phyloP scores from a whole-genome alignment of 2,888 invertebrate genomes.

The Nemapogon koenigi region DNA sequence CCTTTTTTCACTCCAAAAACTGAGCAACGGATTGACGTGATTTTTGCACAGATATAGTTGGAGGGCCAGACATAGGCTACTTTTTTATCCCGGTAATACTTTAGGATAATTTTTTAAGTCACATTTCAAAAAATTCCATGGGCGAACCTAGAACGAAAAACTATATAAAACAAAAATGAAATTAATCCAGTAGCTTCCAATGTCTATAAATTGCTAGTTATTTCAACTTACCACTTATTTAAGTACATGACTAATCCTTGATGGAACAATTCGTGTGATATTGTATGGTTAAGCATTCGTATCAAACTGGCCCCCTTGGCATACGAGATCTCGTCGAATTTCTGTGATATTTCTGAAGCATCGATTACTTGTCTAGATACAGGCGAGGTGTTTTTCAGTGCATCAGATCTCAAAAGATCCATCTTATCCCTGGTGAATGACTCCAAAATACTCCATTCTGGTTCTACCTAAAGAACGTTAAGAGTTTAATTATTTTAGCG shows the following conservation, averaged over 20 bases:
- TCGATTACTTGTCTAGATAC: slow-evolving; percentile 57
- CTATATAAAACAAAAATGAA: too few relatives aligned
- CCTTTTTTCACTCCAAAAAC: too few relatives aligned
- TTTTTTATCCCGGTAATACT: too few relatives aligned
- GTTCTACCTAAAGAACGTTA: slow-evolving; percentile 58
- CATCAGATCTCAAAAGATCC: slow-evolving; percentile 58
- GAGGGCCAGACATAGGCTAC: too few relatives aligned
- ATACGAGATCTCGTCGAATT: slow-evolving; percentile 66
- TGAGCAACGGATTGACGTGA: too few relatives aligned
- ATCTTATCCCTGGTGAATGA: slow-evolving; percentile 61
- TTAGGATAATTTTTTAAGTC: too few relatives aligned
- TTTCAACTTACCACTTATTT: slow-evolving; percentile 53
- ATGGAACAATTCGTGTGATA: slow-evolving; percentile 56
- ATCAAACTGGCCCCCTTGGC: slow-evolving; percentile 65
- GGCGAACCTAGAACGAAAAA: too few relatives aligned
- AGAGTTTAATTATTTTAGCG: too few relatives aligned
- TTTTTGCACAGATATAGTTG: too few relatives aligned
- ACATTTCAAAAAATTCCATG: too few relatives aligned
- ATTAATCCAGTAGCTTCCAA: too few relatives aligned
- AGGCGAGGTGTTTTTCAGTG: slow-evolving; percentile 60
- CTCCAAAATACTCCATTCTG: slow-evolving; percentile 62
- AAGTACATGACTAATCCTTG: slow-evolving; percentile 59
- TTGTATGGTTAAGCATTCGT: slow-evolving; percentile 65
- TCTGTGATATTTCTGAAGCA: slow-evolving; percentile 63
- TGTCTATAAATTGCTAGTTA: too few relatives aligned